Percentiles rank a stretch among this genome's conserved stretches.
Evolutionary conservation across 2,888 invertebrate genomes (phyloP).

Genomic region (Dryocosmus kuriphilus): DNA sequence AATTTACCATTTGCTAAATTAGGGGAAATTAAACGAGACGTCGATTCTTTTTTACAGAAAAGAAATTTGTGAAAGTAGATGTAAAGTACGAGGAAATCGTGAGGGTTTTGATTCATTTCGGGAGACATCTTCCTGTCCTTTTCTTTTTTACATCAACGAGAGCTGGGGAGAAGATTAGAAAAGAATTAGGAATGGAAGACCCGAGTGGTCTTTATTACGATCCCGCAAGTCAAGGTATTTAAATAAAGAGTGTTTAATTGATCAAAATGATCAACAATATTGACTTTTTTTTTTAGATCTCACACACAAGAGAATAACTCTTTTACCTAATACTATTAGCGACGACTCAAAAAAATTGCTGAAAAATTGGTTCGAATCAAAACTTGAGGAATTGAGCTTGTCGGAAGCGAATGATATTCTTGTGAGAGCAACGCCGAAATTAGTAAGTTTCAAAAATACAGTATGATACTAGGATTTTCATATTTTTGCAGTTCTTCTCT

Average conservation of each 20-base stretch:
- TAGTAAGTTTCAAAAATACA: conserved; percentile 69
- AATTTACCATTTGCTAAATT: background rate
- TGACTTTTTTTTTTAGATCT: conserved; percentile 77
- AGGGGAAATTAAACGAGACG: background rate
- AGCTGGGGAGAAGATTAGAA: conserved; percentile 85
- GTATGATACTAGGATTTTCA: too few relatives aligned
- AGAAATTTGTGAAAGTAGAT: conserved; percentile 80
- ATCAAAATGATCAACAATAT: too few relatives aligned
- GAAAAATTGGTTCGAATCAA: conserved; percentile 81
- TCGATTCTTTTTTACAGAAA: conserved; percentile 57
- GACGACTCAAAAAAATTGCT: conserved; percentile 85
- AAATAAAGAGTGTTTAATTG: background rate
- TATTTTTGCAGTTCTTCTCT: too few relatives aligned
- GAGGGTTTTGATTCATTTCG: conserved; percentile 88
- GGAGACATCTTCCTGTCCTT: conserved; percentile 86
- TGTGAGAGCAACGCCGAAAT: conserved; percentile 85
- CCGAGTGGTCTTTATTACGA: conserved; percentile 78
- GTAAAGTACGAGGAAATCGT: conserved; percentile 86
- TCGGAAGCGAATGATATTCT: conserved; percentile 91
- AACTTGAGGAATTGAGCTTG: conserved; percentile 83
- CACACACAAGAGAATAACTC: conserved; percentile 86
- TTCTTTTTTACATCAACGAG: conserved; percentile 88
- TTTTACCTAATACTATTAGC: conserved; percentile 84
- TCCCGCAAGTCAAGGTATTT: conserved; percentile 78
- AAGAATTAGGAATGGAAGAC: conserved; percentile 85